Base-by-base conservation (phyloP, 2,113 vertebrate species). In the Limnothrissa miodon region DNA sequence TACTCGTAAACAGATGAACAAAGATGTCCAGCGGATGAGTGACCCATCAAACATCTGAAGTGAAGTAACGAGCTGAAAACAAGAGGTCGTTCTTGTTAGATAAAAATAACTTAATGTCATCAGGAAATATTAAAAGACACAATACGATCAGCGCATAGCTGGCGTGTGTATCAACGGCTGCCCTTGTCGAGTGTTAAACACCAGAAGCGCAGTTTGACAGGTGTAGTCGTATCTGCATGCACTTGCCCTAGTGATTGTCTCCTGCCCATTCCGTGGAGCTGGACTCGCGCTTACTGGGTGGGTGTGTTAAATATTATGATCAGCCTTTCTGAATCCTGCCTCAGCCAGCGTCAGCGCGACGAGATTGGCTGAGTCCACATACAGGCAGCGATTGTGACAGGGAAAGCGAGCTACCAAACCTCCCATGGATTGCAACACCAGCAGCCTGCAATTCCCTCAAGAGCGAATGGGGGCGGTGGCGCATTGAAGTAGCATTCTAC, bases 271-370 rank as follows among this genome's bases (percentile, higher is more conserved):
- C 89, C n/a, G 88, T 89, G 83, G 85, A 86, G 86, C 88, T 88
- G 56, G 39, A 80, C 78, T 84, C 44, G 87, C 82, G 42, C 89
- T 89, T 81, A 88, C 83, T 82, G 87, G 89, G 90, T 90, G 95
- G 94, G 95, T 95, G 95, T 95, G 95, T 96, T 96, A 96, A 96
- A 97, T 97, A 96, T 95, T 94, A 92, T 90, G 94, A 95, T 94
- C 91, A 89, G 94, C 94, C 89, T 90, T 87, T 89, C 85, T 89
- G 93, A 94, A 95, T 92, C 96, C 96, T 93, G 95, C 97, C 96
- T 97, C 94, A 85, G 91, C 90, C 92, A 92, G 92, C 97, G 97
- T 99, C 97, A 98, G 90, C 93, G 95, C 90, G 90, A 92, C 91
- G 94, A 96, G 97, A 97, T 97, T 97, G 97, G 97, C 96, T 96